Conservation (phyloP, 2,888 invertebrate species). For the Macaria notata region DNA sequence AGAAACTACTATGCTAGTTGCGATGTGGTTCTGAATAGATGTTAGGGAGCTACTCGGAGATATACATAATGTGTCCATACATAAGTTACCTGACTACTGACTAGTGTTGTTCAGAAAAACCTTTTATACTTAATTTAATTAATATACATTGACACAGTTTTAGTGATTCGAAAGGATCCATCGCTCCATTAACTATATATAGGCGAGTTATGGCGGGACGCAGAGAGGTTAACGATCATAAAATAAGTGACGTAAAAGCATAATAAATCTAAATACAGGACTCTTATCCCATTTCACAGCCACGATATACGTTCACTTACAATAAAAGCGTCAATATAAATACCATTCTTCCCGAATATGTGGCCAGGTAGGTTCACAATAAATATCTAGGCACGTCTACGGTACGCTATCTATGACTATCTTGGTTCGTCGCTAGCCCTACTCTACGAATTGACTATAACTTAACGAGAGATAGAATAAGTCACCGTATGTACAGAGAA, state of each 20-base stretch:
- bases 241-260: conserved; percentile 76
- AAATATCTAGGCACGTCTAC: conserved; percentile 60
- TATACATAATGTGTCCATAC: background rate
- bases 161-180: conserved; percentile 18
- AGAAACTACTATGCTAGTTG: no score
- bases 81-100: conserved; percentile 33
- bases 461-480: conserved; percentile 50
- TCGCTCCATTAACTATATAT: conserved; percentile 26
- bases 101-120: conserved; percentile 30
- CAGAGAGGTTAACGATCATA: conserved; percentile 47
- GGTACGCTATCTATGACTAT: conserved; percentile 49
- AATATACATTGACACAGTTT: conserved; percentile 18
- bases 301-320: conserved; percentile 74
- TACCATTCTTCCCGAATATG: conserved; percentile 62
- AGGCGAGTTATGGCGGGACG: conserved; percentile 33
- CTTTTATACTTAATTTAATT: background rate
- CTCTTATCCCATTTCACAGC: conserved; percentile 73
- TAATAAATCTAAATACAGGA: conserved; percentile 69
- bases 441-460: conserved; percentile 67
- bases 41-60: no score
- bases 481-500: conserved; percentile 50
- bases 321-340: conserved; percentile 69
- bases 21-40: no score
- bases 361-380: conserved; percentile 54
- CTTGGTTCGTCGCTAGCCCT: conserved; percentile 55